Conservation (phyloP, 2,888 invertebrate genomes). For the Machimus atricapillus region DNA sequence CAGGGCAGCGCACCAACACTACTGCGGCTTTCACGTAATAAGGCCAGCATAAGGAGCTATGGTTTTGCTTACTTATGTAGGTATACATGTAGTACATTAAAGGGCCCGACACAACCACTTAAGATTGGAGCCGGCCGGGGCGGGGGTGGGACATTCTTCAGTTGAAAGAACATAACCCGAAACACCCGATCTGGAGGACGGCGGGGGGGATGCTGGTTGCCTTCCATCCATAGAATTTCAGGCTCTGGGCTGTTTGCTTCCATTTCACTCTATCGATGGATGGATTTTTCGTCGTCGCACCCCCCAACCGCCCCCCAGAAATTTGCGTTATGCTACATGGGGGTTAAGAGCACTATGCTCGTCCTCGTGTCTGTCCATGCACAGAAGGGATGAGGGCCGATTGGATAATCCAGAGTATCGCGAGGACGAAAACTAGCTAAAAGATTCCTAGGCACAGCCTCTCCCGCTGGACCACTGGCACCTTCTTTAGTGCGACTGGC, state of each 20-base stretch:
- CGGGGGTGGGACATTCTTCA: not conserved
- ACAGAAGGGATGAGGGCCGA: not conserved
- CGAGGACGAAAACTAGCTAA: not conserved
- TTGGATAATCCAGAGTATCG: not conserved
- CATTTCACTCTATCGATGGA: conserved; percentile 17
- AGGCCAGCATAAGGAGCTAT: not conserved
- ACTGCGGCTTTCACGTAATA: not conserved
- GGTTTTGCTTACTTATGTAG: conserved; percentile 6
- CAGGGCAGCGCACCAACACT: not conserved
- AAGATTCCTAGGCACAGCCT: not conserved
- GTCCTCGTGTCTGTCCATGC: not conserved
- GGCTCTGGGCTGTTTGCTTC: conserved; percentile 23
- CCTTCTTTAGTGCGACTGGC: not conserved
- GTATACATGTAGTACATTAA: not conserved
- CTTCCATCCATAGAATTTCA: not conserved
- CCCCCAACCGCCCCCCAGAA: not conserved
- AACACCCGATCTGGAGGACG: not conserved
- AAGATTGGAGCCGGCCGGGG: not conserved
- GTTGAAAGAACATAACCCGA: not conserved
- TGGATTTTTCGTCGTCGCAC: not conserved
- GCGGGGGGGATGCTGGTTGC: not conserved
- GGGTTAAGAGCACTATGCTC: not conserved
- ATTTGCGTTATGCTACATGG: conserved; percentile 3
- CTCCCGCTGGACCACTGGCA: too few relatives aligned
- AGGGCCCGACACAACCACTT: conserved; percentile 8